A percentile compares a stretch with the other conserved stretches of the same genome.
These are phyloP conservation scores for Ploceus nigricollis DNA, from an alignment of 2,113 vertebrate genomes.

Conservation along the genomic window DNA sequence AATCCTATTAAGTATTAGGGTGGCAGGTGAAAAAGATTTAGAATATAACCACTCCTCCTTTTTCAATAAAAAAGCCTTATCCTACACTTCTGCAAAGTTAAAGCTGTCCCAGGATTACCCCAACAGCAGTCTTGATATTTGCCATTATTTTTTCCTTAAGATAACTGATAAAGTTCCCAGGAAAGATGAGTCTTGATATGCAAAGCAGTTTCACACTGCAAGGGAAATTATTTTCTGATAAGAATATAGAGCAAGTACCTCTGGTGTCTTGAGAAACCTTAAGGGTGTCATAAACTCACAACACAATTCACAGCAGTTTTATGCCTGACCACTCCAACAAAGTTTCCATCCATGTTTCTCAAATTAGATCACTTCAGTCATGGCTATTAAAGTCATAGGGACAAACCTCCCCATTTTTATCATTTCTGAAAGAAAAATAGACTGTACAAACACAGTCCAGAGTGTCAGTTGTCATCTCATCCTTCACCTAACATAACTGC, in stretches of 20 bases:
- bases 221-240: neutral
- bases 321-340: neutral
- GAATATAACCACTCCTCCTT: neutral
- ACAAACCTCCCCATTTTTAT: neutral
- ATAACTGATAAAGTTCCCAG: neutral
- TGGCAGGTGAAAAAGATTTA: neutral
- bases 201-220: neutral
- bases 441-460: neutral
- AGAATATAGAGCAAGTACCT: neutral
- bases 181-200: neutral
- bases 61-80: neutral
- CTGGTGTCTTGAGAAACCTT: neutral
- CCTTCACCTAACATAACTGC: neutral
- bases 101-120: neutral
- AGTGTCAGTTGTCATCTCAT: neutral
- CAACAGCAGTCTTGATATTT: neutral
- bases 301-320: neutral
- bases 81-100: neutral
- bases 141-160: neutral
- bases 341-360: neutral
- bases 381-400: neutral
- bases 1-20: neutral
- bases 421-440: neutral
- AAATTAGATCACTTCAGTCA: neutral
- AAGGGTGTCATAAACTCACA: neutral